phyloP scores from a whole-genome alignment of 2,888 invertebrate species.

The Drosophila infuscata region DNA sequence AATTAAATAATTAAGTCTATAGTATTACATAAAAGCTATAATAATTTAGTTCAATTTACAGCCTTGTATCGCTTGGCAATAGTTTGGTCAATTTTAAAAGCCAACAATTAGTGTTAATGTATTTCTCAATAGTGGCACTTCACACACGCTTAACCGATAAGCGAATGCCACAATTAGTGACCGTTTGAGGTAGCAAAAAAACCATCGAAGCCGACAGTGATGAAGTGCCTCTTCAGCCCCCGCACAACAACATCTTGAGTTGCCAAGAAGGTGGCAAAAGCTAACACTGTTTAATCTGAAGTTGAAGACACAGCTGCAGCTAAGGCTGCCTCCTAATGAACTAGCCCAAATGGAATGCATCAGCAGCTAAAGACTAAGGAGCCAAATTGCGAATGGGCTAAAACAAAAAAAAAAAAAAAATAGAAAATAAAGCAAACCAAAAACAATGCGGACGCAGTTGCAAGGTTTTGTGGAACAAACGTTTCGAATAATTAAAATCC shows the following conservation, averaged over 20 bases:
- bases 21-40: too few relatives aligned
- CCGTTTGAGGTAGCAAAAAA: background rate
- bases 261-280: constrained; percentile 58
- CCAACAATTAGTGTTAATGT: constrained; percentile 15
- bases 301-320: constrained; percentile 14
- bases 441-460: constrained; percentile 40
- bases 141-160: constrained; percentile 21
- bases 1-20: background rate
- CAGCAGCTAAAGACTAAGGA: constrained; percentile 47
- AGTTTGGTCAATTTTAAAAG: constrained; percentile 3
- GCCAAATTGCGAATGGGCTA: background rate
- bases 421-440: constrained; percentile 2
- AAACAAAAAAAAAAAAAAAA: background rate
- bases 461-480: constrained; percentile 55
- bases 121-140: constrained; percentile 26
- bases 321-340: constrained; percentile 30
- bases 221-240: constrained; percentile 3
- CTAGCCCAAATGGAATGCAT: constrained; percentile 45
- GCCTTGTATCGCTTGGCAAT: background rate
- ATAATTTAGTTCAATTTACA: background rate
- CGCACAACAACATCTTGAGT: constrained; percentile 42
- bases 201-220: constrained; percentile 23
- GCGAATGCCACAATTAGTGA: constrained; percentile 54
- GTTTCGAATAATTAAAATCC: constrained; percentile 54
- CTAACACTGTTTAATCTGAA: constrained; percentile 32